phyloP scores from a whole-genome alignment of 2,113 vertebrate species.

The Labeo rohita region DNA sequence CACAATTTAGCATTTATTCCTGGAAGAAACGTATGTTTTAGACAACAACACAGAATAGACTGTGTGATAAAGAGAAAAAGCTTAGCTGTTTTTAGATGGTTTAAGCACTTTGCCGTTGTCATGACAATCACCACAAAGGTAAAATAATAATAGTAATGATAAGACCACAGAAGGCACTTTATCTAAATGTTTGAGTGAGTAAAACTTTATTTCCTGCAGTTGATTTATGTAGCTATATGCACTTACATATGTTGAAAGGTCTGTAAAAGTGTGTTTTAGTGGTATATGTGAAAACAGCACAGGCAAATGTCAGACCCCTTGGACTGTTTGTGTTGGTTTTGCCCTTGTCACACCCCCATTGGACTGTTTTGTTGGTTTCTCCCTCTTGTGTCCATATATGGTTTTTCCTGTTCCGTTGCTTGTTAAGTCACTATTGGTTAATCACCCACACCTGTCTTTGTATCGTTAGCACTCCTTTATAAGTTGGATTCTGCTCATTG shows the following conservation, averaged over 20 bases:
- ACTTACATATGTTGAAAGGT: neutral
- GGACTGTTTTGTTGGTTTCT: no score
- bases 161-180: no score
- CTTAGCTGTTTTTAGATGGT: neutral
- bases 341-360: no score
- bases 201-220: neutral
- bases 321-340: no score
- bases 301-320: no score
- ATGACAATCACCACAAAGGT: neutral
- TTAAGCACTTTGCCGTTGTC: neutral
- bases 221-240: neutral
- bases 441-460: no score
- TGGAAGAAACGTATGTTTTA: neutral
- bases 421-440: no score
- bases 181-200: neutral
- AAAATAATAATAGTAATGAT: neutral
- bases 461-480: no score
- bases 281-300: no score
- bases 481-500: no score
- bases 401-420: no score
- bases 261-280: neutral
- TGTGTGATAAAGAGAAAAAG: neutral
- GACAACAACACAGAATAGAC: neutral
- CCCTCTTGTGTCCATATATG: no score
- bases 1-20: neutral